Conservation (phyloP, 2,888 invertebrate species). For the Pseudococcus longispinus region DNA sequence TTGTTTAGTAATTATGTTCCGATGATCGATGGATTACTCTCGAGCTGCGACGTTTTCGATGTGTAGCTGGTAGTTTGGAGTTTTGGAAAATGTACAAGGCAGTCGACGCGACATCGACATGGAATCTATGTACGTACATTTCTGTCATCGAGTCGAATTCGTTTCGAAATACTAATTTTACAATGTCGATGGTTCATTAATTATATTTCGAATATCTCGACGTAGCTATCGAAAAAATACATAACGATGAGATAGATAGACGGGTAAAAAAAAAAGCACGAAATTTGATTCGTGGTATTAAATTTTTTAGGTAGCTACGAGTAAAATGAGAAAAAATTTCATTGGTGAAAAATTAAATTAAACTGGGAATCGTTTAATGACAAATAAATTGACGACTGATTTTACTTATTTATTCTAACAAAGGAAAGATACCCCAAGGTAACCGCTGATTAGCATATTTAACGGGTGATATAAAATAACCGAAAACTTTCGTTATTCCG, state of each 20-base stretch:
- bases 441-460: slow-evolving; percentile 27
- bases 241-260: too few relatives aligned
- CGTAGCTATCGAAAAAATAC: too few relatives aligned
- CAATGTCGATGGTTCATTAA: not conserved
- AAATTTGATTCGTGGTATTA: too few relatives aligned
- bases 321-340: not conserved
- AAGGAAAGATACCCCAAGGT: not conserved
- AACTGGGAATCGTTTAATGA: not conserved
- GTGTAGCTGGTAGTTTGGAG: not conserved
- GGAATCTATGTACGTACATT: not conserved
- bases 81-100: not conserved
- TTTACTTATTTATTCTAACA: slow-evolving; percentile 7
- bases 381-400: slow-evolving; percentile 18
- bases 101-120: not conserved
- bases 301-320: too few relatives aligned
- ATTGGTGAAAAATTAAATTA: slow-evolving; percentile 11
- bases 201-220: not conserved
- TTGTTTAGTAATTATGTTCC: slow-evolving; percentile 40
- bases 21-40: slow-evolving; percentile 33
- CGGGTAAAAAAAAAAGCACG: too few relatives aligned
- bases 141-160: not conserved
- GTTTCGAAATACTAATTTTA: not conserved
- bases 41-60: not conserved
- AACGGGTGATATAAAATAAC: slow-evolving; percentile 19
- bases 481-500: not conserved